Evolutionary conservation across 2,113 vertebrate species (phyloP).

Genomic region (Tonatia bakeri): DNA sequence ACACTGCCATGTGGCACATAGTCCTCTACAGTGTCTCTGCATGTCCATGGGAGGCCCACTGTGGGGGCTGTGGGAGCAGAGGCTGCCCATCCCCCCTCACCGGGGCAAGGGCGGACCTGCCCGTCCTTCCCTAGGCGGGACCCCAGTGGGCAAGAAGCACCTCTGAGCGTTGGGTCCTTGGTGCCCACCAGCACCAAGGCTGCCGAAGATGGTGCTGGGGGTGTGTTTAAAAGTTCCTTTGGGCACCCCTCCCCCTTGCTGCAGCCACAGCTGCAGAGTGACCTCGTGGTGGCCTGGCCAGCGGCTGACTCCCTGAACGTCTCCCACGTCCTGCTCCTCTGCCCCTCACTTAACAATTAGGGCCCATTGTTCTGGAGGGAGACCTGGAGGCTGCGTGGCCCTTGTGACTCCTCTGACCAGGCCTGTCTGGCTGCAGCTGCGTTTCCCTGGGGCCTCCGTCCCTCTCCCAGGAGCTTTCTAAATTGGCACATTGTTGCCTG

Average conservation of each 20-base stretch:
- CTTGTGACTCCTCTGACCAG: not conserved
- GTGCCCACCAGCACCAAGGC: not conserved
- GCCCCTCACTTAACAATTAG: not conserved
- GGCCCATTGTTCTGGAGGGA: not conserved
- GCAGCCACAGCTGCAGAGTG: not conserved
- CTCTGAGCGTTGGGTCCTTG: not conserved
- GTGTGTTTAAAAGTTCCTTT: slow-evolving; percentile 94
- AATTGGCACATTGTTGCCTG: not conserved
- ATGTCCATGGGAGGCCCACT: accelerated
- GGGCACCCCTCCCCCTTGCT: slow-evolving; percentile 3
- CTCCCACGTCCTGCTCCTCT: not conserved
- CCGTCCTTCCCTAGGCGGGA: not conserved
- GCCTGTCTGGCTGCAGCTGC: not conserved
- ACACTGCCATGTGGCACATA: accelerated
- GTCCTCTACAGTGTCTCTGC: accelerated
- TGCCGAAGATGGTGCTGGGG: slow-evolving; percentile 61
- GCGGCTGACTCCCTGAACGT: not conserved
- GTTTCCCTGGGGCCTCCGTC: not conserved
- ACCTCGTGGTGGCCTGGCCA: not conserved
- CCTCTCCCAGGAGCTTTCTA: not conserved
- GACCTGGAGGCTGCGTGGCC: not conserved
- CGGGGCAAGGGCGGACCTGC: not conserved
- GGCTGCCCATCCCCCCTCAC: not conserved
- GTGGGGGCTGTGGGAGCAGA: too few relatives aligned
- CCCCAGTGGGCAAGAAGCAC: not conserved